Base-by-base conservation (phyloP, 1,140 invertebrate species). In the Anastatus disparis region DNA sequence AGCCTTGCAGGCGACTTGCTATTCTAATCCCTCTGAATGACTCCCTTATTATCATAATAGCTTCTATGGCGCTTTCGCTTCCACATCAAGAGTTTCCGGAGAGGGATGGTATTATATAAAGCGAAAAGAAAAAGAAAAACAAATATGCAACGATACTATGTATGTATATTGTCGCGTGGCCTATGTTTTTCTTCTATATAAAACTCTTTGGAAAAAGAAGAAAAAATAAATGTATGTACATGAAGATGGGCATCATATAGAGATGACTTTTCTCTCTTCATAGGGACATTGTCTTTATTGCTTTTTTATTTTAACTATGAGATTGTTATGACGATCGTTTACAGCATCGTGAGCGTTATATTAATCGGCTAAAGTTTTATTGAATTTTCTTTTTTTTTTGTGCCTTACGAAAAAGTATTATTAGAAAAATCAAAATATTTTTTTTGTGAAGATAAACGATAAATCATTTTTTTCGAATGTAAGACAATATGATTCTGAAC, bases 41-140 rank as follows among this genome's bases (percentile, higher is more conserved):
- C 76, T 75, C 75, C n/a, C 79, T 83, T 81, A 79, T 81, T 81
- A 80, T 78, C 79, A 79, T 79, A 77, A 80, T 76, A 75, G 75
- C 52, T n/a, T n/a, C 50, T 59, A 48, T 26, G 26, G 59, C 58
- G 67, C 31, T 15, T 24, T 26, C 20, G 55, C 55, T 42, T 42
- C 71, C 70, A 22, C 10, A 61, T 8, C 56, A 12, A 44, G 64
- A 70, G 44, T n/a, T 15, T n/a, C 17, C 24, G n/a, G 40, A 24
- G 24, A 6, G 12, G 29, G 20, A 29, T 44, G 20, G 9, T 9
- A 13, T 6, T 4, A n/a, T 6, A 50, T 12, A 20, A 44, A 29
- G 9, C 42, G 65, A 62, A 17, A 48, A 46, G 3, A n/a, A 46
- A n/a, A n/a, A n/a, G 6, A 4, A 46, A 46, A 6, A 31, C 29